Evolutionary conservation across 2,797 vertebrate genomes (phyloP).

Genomic region (Carapus acus): DNA sequence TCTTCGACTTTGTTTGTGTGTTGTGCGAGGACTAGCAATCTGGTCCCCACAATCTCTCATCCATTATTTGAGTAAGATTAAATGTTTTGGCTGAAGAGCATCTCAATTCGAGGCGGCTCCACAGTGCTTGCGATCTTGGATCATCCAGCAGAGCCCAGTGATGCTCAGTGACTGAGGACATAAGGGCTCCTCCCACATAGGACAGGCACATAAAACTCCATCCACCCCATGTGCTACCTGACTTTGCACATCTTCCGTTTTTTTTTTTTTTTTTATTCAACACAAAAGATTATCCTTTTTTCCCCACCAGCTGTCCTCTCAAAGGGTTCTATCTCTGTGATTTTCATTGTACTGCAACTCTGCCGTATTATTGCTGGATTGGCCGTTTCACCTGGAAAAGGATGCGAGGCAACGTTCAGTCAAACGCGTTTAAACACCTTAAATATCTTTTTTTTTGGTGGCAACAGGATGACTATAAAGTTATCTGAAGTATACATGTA

Average conservation of each 20-base stretch:
- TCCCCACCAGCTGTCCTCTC: too few relatives aligned
- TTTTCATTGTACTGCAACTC: too few relatives aligned
- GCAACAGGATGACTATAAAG: too few relatives aligned
- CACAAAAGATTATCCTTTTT: background rate
- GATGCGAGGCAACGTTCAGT: too few relatives aligned
- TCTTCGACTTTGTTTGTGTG: constrained; percentile 56
- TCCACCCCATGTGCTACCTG: constrained; percentile 10
- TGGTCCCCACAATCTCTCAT: constrained; percentile 42
- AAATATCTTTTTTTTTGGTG: too few relatives aligned
- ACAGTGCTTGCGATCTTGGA: constrained; percentile 24
- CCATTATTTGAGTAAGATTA: constrained; percentile 51
- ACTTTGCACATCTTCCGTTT: constrained; percentile 1
- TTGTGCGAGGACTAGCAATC: constrained; percentile 60
- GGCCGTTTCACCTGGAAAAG: background rate
- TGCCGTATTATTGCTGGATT: background rate
- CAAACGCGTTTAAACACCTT: too few relatives aligned
- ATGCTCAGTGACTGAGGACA: constrained; percentile 32
- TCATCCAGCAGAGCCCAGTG: constrained; percentile 26
- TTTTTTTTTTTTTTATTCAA: background rate
- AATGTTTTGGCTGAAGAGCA: constrained; percentile 32
- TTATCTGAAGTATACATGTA: too few relatives aligned
- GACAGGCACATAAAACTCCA: constrained; percentile 28
- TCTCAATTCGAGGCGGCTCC: constrained; percentile 18
- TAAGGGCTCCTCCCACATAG: constrained; percentile 33
- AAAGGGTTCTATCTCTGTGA: too few relatives aligned